Base-by-base conservation (phyloP, 2,113 vertebrate genomes). In the Neodontobutis hainanensis region DNA sequence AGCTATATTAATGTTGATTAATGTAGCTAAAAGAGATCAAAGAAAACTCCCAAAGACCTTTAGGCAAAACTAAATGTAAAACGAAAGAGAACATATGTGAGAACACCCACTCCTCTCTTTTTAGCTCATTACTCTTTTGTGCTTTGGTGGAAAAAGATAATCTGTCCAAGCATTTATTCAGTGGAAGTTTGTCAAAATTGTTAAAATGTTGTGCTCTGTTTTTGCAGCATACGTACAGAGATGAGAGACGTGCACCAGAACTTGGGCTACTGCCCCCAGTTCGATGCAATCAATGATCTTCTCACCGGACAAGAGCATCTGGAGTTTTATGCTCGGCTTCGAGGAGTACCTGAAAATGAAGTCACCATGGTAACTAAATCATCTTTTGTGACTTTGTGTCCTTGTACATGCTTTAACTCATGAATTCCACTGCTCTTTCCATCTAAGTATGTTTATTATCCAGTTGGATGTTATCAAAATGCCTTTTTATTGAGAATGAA, bases 261-360 rank as follows among this genome's bases (percentile, higher is more conserved):
- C 86, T 91, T 96, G 96, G 96, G 96, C 7, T 98, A 98, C 16
- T 98, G 96, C 73, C 96, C 96, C 9, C 96, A 98, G 88, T 98
- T 98, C 0, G 96, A 98, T 77, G 96, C 95, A 63, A 89, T 98
- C 34, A 90, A 95, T 3, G 95, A 97, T 7, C 91, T 98, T 43
- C 88, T 98, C 73, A 97, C 94, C 0, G 96, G 96, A 7, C 88
- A 91, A 72, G 96, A 98, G 64, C 96, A 98, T 8, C 89, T 98
- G 87, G 95, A 98, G 73, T 95, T 98, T 80, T 98, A 97, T 7
- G 96, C 95, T 0, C 91, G 95, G 38, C 78, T 98, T 59, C 93
- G 96, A 83, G 96, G 96, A 42, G 94, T 98, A 72, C 96, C 95
- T 0, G 95, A 96, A 73, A 93, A 94, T 51, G 96, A 98, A 83